These are phyloP conservation scores for Triplophysa bombifrons DNA, from an alignment of 2,797 vertebrate genomes.

Conservation along the genomic window DNA sequence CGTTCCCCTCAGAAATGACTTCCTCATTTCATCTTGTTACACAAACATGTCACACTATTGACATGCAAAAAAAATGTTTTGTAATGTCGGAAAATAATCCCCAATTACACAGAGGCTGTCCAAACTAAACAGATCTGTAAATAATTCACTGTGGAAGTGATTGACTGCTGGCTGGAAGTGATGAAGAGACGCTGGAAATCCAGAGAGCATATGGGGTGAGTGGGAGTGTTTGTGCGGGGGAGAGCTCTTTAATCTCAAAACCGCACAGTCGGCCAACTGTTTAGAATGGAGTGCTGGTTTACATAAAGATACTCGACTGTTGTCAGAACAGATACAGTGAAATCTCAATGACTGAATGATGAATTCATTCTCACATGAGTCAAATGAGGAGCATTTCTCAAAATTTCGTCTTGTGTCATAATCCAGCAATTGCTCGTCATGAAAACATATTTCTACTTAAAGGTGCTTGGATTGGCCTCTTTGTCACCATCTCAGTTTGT, in stretches of 20 bases:
- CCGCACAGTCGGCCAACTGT: slow-evolving; percentile 4
- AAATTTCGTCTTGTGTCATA: not conserved
- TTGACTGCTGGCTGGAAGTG: slow-evolving; percentile 43
- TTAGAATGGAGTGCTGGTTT: slow-evolving; percentile 23
- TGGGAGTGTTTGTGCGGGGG: slow-evolving; percentile 48
- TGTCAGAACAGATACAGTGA: slow-evolving; percentile 31
- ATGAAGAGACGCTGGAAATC: slow-evolving; percentile 38
- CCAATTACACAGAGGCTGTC: slow-evolving; percentile 12
- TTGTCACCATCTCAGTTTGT: too few species aligned
- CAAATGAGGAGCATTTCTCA: not conserved
- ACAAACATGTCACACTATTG: not conserved
- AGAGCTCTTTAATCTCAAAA: slow-evolving; percentile 49
- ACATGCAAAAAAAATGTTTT: not conserved
- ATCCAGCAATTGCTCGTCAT: too few species aligned
- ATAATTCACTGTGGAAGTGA: slow-evolving; percentile 50
- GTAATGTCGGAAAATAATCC: slow-evolving; percentile 9
- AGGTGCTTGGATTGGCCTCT: too few species aligned
- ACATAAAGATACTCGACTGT: slow-evolving; percentile 34
- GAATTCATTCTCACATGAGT: not conserved
- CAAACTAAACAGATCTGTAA: slow-evolving; percentile 45
- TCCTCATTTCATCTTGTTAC: not conserved
- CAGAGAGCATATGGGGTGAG: slow-evolving; percentile 32
- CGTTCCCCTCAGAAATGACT: not conserved
- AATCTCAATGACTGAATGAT: slow-evolving; percentile 21
- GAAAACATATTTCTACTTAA: too few species aligned